phyloP scores from a whole-genome alignment of 2,797 vertebrate species.

The Apodemus agrarius region DNA sequence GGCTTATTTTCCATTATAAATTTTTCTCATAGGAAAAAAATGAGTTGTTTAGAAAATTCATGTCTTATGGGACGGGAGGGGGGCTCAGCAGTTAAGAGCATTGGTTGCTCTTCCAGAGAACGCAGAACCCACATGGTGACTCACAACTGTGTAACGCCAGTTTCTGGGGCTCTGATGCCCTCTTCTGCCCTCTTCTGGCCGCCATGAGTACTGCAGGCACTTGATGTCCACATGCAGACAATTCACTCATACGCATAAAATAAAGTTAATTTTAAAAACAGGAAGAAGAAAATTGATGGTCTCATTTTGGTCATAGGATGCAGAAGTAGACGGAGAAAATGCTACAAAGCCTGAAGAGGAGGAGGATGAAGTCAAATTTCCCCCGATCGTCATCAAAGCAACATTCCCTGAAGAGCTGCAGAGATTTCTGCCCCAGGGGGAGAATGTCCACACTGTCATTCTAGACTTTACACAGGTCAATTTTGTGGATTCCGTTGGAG shows the following conservation, averaged over 20 bases:
- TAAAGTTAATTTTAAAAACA: background rate
- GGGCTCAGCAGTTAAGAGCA: background rate
- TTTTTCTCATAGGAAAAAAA: background rate
- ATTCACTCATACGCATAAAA: background rate
- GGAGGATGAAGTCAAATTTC: conserved; percentile 86
- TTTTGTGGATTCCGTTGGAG: conserved; percentile 97
- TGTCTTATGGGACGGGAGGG: background rate
- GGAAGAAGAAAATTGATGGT: conserved; percentile 9
- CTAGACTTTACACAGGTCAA: conserved; percentile 94
- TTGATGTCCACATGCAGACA: background rate
- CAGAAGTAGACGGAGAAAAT: conserved; percentile 83
- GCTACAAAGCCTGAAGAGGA: conserved; percentile 89
- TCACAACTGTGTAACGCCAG: background rate
- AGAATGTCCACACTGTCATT: conserved; percentile 90
- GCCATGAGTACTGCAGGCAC: background rate
- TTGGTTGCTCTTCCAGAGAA: background rate
- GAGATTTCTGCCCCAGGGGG: conserved; percentile 86
- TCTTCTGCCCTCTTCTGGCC: background rate
- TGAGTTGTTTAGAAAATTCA: conserved; percentile 35
- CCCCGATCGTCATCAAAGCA: conserved; percentile 73
- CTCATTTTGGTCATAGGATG: conserved; percentile 83
- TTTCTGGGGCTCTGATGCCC: background rate
- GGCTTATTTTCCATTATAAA: conserved; percentile 31
- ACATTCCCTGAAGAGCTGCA: conserved; percentile 86
- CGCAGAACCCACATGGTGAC: background rate